phyloP scores from a whole-genome alignment of 2,113 vertebrate species.

The Mustela nigripes region DNA sequence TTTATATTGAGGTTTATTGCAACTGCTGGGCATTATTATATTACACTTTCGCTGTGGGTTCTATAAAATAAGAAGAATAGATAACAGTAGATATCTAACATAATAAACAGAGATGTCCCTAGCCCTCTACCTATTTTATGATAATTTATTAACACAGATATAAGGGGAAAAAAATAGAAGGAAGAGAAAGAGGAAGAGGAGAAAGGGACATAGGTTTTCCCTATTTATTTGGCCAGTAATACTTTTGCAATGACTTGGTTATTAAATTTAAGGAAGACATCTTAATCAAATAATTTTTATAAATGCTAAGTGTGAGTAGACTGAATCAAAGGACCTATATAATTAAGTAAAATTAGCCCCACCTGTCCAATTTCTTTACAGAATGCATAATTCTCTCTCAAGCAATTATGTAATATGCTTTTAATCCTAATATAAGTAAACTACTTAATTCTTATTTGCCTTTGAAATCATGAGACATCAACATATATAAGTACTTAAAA shows the following conservation, averaged over 20 bases:
- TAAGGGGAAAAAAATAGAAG: neutral
- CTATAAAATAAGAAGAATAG: neutral
- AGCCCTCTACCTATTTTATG: neutral
- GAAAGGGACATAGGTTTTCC: neutral
- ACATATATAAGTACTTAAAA: neutral
- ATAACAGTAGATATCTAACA: neutral
- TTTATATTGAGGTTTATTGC: neutral
- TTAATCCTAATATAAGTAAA: conserved; percentile 38
- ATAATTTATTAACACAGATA: neutral
- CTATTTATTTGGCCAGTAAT: neutral
- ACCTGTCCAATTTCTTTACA: conserved; percentile 44
- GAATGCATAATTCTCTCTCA: neutral
- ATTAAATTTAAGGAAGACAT: neutral
- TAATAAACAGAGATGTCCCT: neutral
- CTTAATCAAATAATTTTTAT: conserved; percentile 60
- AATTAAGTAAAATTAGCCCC: conserved; percentile 68
- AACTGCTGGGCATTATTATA: neutral
- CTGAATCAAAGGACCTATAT: conserved; percentile 53
- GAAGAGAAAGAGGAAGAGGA: neutral
- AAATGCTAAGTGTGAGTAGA: conserved; percentile 47
- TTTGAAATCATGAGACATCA: conserved; percentile 59
- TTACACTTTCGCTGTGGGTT: neutral
- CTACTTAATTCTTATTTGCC: conserved; percentile 64
- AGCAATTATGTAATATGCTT: conserved; percentile 40
- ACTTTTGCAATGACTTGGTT: neutral